Conservation (phyloP, 2,888 invertebrate species). For the Petrophora chlorosata region DNA sequence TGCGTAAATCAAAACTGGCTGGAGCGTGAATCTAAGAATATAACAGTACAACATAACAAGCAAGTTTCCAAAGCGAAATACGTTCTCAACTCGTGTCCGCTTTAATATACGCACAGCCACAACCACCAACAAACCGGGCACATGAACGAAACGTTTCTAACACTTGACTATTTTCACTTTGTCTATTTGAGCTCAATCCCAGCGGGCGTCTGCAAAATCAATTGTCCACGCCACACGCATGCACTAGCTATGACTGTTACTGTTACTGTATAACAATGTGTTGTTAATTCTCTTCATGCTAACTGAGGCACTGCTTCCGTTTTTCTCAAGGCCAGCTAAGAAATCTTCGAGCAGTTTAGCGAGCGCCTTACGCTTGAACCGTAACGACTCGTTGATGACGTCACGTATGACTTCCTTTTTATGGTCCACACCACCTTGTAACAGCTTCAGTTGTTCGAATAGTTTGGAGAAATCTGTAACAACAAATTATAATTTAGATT, state of each 20-base stretch:
- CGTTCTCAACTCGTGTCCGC: neutral
- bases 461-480: constrained; percentile 88
- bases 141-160: constrained; percentile 17
- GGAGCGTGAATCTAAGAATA: neutral
- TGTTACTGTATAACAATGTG: constrained; percentile 58
- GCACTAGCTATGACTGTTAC: constrained; percentile 74
- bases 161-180: constrained; percentile 19
- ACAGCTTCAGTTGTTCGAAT: constrained; percentile 87
- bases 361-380: constrained; percentile 90
- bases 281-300: constrained; percentile 65
- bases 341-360: constrained; percentile 88
- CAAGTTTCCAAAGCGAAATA: neutral
- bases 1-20: constrained; percentile 5
- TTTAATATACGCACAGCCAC: constrained; percentile 6
- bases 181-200: constrained; percentile 23
- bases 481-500: constrained; percentile 28
- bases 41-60: neutral
- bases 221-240: constrained; percentile 44
- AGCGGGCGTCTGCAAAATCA: constrained; percentile 31
- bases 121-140: constrained; percentile 17
- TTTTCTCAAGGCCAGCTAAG: constrained; percentile 77
- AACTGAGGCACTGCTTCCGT: constrained; percentile 76
- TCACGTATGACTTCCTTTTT: constrained; percentile 88
- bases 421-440: constrained; percentile 87
- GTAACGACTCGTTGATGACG: constrained; percentile 89